Percentiles rank a stretch among this genome's conserved stretches.
These are phyloP conservation scores for Heliopora coerulea DNA, from an alignment of 92 coral and sea anemone species.

Conservation along the genomic window DNA sequence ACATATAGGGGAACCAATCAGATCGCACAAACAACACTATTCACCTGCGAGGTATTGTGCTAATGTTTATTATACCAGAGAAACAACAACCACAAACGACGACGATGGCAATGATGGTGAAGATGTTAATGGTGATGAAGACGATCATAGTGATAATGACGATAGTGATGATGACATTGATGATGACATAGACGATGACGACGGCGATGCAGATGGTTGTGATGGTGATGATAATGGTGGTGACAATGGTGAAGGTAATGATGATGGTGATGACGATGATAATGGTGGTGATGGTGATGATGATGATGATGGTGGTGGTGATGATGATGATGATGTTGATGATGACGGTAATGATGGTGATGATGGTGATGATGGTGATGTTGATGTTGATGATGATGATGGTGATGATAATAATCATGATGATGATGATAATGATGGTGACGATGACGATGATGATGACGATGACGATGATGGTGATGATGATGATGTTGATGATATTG, in stretches of 20 bases:
- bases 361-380: background rate
- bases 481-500: too few species aligned
- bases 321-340: conserved; percentile 10
- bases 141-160: background rate
- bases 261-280: conserved; percentile 5
- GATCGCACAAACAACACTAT: too few species aligned
- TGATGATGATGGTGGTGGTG: conserved; percentile 11
- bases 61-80: background rate
- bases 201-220: background rate
- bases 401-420: too few species aligned
- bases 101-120: conserved; percentile 4
- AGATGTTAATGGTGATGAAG: background rate
- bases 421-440: too few species aligned
- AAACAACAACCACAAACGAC: background rate
- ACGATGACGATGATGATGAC: too few species aligned
- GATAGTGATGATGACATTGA: background rate
- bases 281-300: conserved; percentile 11
- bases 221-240: conserved; percentile 9
- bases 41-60: too few species aligned
- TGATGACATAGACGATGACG: background rate
- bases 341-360: background rate
- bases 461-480: too few species aligned
- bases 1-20: too few species aligned
- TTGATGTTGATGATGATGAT: too few species aligned
- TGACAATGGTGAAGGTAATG: background rate